phyloP scores from a whole-genome alignment of 2,797 vertebrate genomes.

The Eulemur albifrons region DNA sequence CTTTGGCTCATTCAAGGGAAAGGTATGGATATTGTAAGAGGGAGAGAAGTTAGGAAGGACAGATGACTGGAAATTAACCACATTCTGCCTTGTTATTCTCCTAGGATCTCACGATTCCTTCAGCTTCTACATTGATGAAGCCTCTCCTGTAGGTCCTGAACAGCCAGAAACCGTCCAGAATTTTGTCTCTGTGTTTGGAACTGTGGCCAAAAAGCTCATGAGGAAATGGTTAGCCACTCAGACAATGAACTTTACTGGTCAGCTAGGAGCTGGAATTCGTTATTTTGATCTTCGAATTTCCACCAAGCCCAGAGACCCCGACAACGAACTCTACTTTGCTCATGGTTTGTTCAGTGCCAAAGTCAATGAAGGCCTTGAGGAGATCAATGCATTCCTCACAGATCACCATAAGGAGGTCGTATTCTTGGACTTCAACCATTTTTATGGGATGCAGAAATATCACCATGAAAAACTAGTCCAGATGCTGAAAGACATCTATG shows the following conservation, averaged over 20 bases:
- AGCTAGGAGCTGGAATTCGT: constrained; percentile 95
- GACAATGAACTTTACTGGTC: constrained; percentile 97
- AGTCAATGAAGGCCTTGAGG: constrained; percentile 96
- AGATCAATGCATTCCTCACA: constrained; percentile 94
- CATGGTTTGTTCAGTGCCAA: constrained; percentile 99
- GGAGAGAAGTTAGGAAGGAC: neutral
- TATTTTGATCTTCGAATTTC: constrained; percentile 99
- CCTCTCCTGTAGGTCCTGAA: constrained; percentile 97
- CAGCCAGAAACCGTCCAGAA: constrained; percentile 98
- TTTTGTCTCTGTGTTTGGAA: constrained; percentile 98
- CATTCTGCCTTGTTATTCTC: constrained; percentile 74
- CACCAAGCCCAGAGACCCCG: constrained; percentile 97
- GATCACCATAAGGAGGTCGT: constrained; percentile 94
- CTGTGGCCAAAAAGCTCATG: constrained; percentile 98
- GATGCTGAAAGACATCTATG: constrained; percentile 95
- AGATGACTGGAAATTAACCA: neutral
- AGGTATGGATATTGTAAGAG: neutral
- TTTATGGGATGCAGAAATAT: constrained; percentile 97
- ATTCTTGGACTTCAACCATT: constrained; percentile 99
- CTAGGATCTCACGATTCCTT: constrained; percentile 99
- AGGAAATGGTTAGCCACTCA: constrained; percentile 98
- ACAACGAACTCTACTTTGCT: constrained; percentile 97
- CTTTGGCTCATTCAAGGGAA: neutral
- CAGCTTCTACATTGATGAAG: constrained; percentile 98
- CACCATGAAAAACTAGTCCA: constrained; percentile 98